Evolutionary conservation across 1,140 invertebrate genomes (phyloP), one percentile per base, ranked within the genome.

Genomic region (Rhagoletis pomonella): DNA sequence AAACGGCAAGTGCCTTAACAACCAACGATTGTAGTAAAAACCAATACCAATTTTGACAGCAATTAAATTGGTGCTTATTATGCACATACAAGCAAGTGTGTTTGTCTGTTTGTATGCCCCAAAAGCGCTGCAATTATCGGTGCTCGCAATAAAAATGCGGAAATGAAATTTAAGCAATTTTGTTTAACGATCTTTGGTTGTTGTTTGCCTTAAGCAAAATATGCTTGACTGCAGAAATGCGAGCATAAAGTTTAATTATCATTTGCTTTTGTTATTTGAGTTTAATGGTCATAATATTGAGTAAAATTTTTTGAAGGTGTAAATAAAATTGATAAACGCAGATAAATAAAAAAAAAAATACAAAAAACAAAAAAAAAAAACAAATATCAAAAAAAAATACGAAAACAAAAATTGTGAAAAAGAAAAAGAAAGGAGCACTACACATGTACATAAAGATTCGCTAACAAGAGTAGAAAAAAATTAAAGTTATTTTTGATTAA

Each of bases 91-190:
- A 62, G 12, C 60, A 62, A n/a, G 60, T 62, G 17, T 14, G 4
- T 62, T 12, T 73, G 50, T 55, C 4, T 55, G 60, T 62, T 14
- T 9, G 4, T 62, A 17, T 73, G n/a, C 5, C 12, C 42, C 67
- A 47, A 73, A 42, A 73, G 42, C 67, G 39, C 42, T 17, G 42
- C 67, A 73, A 73, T 73, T 47, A 44, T 44, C 39, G 42, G 39
- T 47, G 17, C 12, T 73, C 42, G 67, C 42, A 3, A 17, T n/a
- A 73, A 69, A 47, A 73, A 73, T 73, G 67, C 67, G 67, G 67
- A 73, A 73, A 73, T 47, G 67, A 86, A 86, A 65, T 86, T 62
- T 86, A 62, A 59, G 50, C 81, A 59, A 58, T 85, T 62, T 85
- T 17, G 58, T 59, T 55, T 6, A 3, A 59, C 19, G 29, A 7